phyloP scores from a whole-genome alignment of 2,797 vertebrate genomes.

The Lindbergichthys nudifrons region DNA sequence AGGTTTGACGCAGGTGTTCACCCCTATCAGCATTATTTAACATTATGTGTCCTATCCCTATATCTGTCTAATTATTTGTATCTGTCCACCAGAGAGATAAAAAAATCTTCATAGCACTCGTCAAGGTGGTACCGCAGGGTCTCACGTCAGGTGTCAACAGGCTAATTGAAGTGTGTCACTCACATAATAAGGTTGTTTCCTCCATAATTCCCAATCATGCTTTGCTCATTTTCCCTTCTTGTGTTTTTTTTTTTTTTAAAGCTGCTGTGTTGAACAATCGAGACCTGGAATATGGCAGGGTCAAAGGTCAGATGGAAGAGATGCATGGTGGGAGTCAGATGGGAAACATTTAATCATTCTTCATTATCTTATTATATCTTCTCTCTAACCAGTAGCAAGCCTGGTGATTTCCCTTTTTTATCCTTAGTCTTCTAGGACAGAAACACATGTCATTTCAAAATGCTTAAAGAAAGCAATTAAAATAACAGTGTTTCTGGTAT shows the following conservation, averaged over 20 bases:
- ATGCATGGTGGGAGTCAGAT: constrained; percentile 31
- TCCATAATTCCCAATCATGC: constrained; percentile 47
- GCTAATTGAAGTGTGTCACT: constrained; percentile 69
- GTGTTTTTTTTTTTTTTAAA: constrained; percentile 16
- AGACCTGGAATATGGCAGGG: constrained; percentile 15
- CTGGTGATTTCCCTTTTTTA: constrained; percentile 38
- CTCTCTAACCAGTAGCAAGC: constrained; percentile 32
- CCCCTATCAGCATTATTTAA: constrained; percentile 35
- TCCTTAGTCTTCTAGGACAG: constrained; percentile 24
- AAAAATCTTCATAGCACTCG: constrained; percentile 35
- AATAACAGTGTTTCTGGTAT: not conserved
- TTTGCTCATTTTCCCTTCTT: constrained; percentile 38
- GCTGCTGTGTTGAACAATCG: constrained; percentile 8
- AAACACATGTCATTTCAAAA: constrained; percentile 26
- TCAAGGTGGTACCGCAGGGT: constrained; percentile 53
- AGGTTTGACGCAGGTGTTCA: constrained; percentile 35
- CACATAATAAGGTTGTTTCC: constrained; percentile 55
- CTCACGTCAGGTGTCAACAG: constrained; percentile 48
- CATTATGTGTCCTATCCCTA: constrained; percentile 9
- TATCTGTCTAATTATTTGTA: constrained; percentile 43
- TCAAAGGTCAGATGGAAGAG: constrained; percentile 22
- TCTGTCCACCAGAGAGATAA: constrained; percentile 48
- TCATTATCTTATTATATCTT: constrained; percentile 59
- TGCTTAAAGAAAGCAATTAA: not conserved
- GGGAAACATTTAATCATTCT: constrained; percentile 62